These are phyloP conservation scores for Colletes latitarsis DNA, from an alignment of 1,140 invertebrate species.

Conservation along the genomic window DNA sequence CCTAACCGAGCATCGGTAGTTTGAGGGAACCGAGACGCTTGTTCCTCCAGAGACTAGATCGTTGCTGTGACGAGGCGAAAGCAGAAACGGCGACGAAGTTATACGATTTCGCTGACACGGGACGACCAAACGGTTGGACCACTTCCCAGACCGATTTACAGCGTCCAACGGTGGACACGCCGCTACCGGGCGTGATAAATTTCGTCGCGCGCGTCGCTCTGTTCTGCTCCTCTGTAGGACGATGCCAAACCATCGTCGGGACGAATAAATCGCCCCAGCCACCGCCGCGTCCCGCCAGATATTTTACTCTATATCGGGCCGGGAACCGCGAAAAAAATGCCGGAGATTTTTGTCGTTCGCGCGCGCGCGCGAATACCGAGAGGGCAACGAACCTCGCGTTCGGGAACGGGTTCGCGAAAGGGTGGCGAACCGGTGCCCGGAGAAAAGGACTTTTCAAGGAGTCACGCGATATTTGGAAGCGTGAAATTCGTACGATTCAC, in stretches of 20 bases:
- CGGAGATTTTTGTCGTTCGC: slow-evolving; percentile 21
- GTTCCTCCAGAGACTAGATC: too few species aligned
- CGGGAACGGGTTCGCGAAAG: background rate
- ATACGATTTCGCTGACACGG: slow-evolving; percentile 75
- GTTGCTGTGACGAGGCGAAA: background rate
- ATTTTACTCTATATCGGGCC: slow-evolving; percentile 28
- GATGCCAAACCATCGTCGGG: slow-evolving; percentile 51
- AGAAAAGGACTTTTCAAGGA: background rate
- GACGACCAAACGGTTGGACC: slow-evolving; percentile 74
- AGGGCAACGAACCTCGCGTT: background rate
- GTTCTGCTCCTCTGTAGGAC: slow-evolving; percentile 28
- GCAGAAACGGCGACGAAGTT: slow-evolving; percentile 55
- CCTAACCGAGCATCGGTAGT: too few species aligned
- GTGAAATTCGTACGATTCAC: slow-evolving; percentile 15
- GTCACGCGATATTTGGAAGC: slow-evolving; percentile 51
- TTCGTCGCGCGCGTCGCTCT: slow-evolving; percentile 26
- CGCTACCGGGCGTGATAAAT: slow-evolving; percentile 55
- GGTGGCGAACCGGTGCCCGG: slow-evolving; percentile 17
- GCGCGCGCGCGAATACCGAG: too few species aligned
- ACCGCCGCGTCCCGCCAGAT: slow-evolving; percentile 42
- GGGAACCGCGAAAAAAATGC: slow-evolving; percentile 9
- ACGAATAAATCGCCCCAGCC: slow-evolving; percentile 57
- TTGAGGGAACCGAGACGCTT: too few species aligned
- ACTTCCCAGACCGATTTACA: slow-evolving; percentile 78
- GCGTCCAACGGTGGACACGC: slow-evolving; percentile 52